Conservation (phyloP, 2,113 vertebrate species). For the Synchiropus splendidus region DNA sequence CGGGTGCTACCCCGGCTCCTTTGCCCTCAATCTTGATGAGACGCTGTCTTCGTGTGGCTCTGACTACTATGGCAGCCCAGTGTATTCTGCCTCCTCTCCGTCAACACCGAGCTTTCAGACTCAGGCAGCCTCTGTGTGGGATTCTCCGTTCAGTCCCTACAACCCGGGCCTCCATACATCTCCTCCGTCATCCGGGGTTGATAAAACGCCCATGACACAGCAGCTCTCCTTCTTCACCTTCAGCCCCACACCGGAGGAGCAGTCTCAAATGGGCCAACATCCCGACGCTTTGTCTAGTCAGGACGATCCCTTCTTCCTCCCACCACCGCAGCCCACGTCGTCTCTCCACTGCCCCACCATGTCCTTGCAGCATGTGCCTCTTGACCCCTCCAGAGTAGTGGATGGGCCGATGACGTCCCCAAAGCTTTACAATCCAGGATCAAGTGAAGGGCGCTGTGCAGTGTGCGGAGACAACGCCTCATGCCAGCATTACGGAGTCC, state of each 20-base stretch:
- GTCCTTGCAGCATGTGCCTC: slow-evolving; percentile 53
- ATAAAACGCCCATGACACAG: slow-evolving; percentile 64
- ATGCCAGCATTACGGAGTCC: slow-evolving; percentile 88
- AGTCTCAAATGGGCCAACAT: slow-evolving; percentile 46
- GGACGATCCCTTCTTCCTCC: slow-evolving; percentile 66
- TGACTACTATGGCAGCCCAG: slow-evolving; percentile 85
- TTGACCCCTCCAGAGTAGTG: slow-evolving; percentile 59
- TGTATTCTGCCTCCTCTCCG: slow-evolving; percentile 71
- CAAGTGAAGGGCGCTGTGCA: slow-evolving; percentile 78
- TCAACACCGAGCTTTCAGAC: slow-evolving; percentile 74
- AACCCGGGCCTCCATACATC: slow-evolving; percentile 51
- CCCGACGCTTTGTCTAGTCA: slow-evolving; percentile 50
- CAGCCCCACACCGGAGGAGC: slow-evolving; percentile 57
- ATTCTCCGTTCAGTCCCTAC: slow-evolving; percentile 77
- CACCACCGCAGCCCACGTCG: slow-evolving; percentile 50
- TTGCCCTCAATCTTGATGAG: slow-evolving; percentile 76
- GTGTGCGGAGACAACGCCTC: slow-evolving; percentile 92
- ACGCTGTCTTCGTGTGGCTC: slow-evolving; percentile 84
- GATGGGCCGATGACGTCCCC: slow-evolving; percentile 57
- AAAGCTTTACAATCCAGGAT: slow-evolving; percentile 61
- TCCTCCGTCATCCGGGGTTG: slow-evolving; percentile 55
- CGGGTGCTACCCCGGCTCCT: slow-evolving; percentile 81
- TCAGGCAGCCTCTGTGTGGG: slow-evolving; percentile 67
- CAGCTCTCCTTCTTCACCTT: slow-evolving; percentile 76
- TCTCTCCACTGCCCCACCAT: slow-evolving; percentile 58